Percentiles rank a stretch among this genome's conserved stretches.
Conservation (phyloP, 1,140 invertebrate species). For the Aethina tumida region DNA sequence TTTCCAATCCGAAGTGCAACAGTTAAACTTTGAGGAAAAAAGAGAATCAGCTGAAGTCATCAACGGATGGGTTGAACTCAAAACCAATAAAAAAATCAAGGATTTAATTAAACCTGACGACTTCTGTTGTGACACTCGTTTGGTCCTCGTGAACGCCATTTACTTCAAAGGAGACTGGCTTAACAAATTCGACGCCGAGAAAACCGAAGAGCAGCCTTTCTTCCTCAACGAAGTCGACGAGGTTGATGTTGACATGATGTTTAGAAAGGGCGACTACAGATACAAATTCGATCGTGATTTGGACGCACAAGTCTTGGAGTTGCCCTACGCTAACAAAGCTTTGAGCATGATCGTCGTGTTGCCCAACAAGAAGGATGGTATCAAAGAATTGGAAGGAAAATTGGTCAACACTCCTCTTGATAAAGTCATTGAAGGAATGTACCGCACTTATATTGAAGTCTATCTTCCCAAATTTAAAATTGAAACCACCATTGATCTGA, state of each 20-base stretch:
- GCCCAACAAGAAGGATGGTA: constrained; percentile 51
- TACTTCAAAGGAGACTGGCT: constrained; percentile 68
- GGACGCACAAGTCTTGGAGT: constrained; percentile 43
- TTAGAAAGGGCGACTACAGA: constrained; percentile 39
- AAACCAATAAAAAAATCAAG: constrained; percentile 63
- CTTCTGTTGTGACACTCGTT: constrained; percentile 42
- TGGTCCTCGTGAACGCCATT: constrained; percentile 73
- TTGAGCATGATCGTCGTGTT: constrained; percentile 58
- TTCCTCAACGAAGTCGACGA: constrained; percentile 24
- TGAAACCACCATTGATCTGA: constrained; percentile 49
- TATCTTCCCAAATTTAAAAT: constrained; percentile 62
- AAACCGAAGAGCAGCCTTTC: constrained; percentile 39
- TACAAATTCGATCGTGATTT: constrained; percentile 42
- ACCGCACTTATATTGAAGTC: constrained; percentile 22
- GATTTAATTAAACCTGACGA: constrained; percentile 48
- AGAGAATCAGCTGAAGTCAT: constrained; percentile 40
- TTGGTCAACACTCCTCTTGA: constrained; percentile 21
- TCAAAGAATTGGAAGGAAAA: constrained; percentile 29
- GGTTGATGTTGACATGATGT: constrained; percentile 53
- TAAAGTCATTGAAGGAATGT: constrained; percentile 21
- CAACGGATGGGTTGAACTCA: constrained; percentile 59
- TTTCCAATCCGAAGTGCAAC: constrained; percentile 41
- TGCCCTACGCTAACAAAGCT: constrained; percentile 47
- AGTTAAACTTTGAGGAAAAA: constrained; percentile 43
- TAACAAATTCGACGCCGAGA: constrained; percentile 42